Evolutionary conservation across 2,888 invertebrate species (phyloP), one percentile per base, ranked within the genome.

Genomic region (Phalangium opilio): DNA sequence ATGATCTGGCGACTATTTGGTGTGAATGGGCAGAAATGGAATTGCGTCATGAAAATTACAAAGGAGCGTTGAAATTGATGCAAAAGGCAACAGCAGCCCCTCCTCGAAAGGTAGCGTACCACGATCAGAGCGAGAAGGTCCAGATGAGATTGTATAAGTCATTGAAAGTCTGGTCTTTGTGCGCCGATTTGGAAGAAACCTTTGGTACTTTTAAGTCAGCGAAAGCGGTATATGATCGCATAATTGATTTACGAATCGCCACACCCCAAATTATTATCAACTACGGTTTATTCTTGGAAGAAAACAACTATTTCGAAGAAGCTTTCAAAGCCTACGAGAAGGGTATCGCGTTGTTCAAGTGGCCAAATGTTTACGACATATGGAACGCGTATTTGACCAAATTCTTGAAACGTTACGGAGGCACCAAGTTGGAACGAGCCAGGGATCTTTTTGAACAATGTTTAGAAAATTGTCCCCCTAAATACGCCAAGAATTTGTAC

Each of bases 21-120:
- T 96, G 95, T 70, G 95, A 95, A 69, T 98, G 93, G 87, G 82
- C 89, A 0, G 98, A 99, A 75, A 85, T 98, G 87, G 96, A 98
- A 71, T 80, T 98, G 42, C 74, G 91, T 58, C 83, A 90, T 69
- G 86, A 91, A 38, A 83, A 90, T 62, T 83, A 79, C 64, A 84
- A 90, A 59, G 80, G 79, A 55, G 91, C 96, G 1, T 67, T 96
- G 11, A 83, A 82, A 63, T 69, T 99, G 36, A 85, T 99, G 84
- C 86, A 90, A 63, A 77, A 79, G 60, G 95, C 96, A 3, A 93
- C 93, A 4, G 82, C 84, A 10, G 77, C 90, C 64, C 91, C 93
- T 0, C 78, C 83, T 38, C 75, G 85, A 44, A 91, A 89, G 73
- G 83, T 85, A 12, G 83, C 84, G 18, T 91, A 90, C 65, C 83